Base-by-base conservation (phyloP, 2,888 invertebrate genomes). In the Anoncus sp. region DNA sequence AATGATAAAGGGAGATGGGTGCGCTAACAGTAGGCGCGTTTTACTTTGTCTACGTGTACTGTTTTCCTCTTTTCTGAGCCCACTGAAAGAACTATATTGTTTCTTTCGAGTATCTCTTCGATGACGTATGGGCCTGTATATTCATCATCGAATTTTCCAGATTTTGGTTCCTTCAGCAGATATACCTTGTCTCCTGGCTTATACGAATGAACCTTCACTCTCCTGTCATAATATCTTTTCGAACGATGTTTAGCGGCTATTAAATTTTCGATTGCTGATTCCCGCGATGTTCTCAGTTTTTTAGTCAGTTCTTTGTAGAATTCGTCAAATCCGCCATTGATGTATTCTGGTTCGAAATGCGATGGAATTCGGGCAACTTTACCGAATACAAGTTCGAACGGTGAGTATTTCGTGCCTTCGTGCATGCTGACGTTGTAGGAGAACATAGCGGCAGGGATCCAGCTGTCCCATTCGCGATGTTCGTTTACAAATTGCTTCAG, bases 381-480 rank as follows among this genome's bases (percentile, higher is more conserved):
- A 7, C 57, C 20, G 16, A 35, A 57, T 12, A 14, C 38, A n/a
- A 57, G 10, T 35, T 35, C 35, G 20, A 35, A 57, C n/a, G 57
- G 57, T 10, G 57, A 31, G 35, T 35, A 57, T 16, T 38, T 57
- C 16, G 38, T 57, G 5, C 40, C 60, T 16, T 70, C 70, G 49
- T 70, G 59, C 1, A 24, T 14, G 49, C 51, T 70, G n/a, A n/a
- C n/a, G n/a, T n/a, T n/a, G n/a, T n/a, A n/a, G n/a, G n/a, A n/a
- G n/a, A n/a, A n/a, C n/a, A 59, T 69, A 14, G 59, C 59, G 2
- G n/a, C 12, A 1, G 38, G 35, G 1, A 60, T 16, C 60, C 70
- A 51, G 6, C n/a, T 38, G 5, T 60, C 59, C 60, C 70, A 70
- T 24, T 70, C 70, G 2, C 27, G 45, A 1, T 49, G 38, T 7